A percentile compares a stretch with the other conserved stretches of the same genome.
Conservation (phyloP, 2,797 vertebrate genomes). For the Lindbergichthys nudifrons region DNA sequence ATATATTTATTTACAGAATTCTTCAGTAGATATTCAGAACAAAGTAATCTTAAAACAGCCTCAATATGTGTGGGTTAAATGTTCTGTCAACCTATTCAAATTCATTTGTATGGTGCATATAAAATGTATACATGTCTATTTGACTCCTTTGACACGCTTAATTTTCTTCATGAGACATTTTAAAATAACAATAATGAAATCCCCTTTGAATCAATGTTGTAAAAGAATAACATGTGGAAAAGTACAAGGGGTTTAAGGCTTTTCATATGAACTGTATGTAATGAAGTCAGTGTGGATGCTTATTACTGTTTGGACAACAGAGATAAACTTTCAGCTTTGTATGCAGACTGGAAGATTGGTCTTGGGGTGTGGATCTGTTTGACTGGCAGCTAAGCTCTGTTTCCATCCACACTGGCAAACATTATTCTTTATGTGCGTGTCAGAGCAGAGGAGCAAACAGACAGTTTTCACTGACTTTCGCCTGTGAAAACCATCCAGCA, state of each 20-base stretch:
- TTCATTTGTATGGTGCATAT: background rate
- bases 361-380: slow-evolving; percentile 29
- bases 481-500: background rate
- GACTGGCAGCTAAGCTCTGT: slow-evolving; percentile 50
- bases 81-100: background rate
- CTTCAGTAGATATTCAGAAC: background rate
- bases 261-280: slow-evolving; percentile 17
- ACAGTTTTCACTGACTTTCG: slow-evolving; percentile 56
- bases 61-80: background rate
- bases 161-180: background rate
- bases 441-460: slow-evolving; percentile 52
- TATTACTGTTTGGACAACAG: slow-evolving; percentile 67
- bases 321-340: slow-evolving; percentile 59
- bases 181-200: background rate
- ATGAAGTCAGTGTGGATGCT: slow-evolving; percentile 31
- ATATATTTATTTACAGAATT: background rate
- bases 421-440: slow-evolving; percentile 23
- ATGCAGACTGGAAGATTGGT: slow-evolving; percentile 32
- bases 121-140: background rate
- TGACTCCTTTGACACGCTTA: background rate
- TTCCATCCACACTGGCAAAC: slow-evolving; percentile 54
- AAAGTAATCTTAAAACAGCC: background rate
- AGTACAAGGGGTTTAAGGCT: background rate
- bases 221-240: slow-evolving; percentile 13
- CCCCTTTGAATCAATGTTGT: background rate